Conservation (phyloP, 2,888 invertebrate species). For the Noctua janthe region DNA sequence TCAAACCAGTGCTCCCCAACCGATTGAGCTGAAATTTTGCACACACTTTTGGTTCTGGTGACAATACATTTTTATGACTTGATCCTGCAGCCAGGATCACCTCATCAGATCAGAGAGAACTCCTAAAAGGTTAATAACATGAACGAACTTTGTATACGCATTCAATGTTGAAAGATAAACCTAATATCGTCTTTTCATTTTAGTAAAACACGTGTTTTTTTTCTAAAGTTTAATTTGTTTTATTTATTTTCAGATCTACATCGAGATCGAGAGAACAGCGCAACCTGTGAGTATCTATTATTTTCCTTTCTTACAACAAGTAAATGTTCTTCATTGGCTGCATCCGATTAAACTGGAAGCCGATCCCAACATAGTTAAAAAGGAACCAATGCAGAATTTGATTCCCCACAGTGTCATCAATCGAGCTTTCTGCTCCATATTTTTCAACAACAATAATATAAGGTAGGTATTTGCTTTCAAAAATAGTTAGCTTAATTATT, state of each 20-base stretch:
- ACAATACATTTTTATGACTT: too few relatives aligned
- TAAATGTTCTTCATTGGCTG: background rate
- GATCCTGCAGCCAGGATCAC: too few relatives aligned
- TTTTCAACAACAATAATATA: background rate
- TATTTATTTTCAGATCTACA: constrained; percentile 47
- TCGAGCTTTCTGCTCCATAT: background rate
- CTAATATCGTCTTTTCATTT: too few relatives aligned
- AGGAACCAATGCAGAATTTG: background rate
- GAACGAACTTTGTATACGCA: too few relatives aligned
- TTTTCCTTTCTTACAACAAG: background rate
- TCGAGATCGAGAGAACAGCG: constrained; percentile 5
- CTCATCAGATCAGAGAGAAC: too few relatives aligned
- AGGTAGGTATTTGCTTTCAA: background rate
- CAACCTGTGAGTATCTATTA: constrained; percentile 39
- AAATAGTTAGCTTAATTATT: background rate
- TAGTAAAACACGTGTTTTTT: background rate
- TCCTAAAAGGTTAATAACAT: too few relatives aligned
- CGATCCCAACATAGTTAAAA: background rate
- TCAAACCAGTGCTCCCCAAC: too few relatives aligned
- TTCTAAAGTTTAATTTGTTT: background rate
- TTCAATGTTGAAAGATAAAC: too few relatives aligned
- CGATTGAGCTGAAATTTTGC: too few relatives aligned
- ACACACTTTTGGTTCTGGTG: too few relatives aligned
- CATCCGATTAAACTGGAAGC: background rate
- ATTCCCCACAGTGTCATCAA: background rate